Base-by-base conservation (phyloP, 2,888 invertebrate species). In the Harpalus rubripes region DNA sequence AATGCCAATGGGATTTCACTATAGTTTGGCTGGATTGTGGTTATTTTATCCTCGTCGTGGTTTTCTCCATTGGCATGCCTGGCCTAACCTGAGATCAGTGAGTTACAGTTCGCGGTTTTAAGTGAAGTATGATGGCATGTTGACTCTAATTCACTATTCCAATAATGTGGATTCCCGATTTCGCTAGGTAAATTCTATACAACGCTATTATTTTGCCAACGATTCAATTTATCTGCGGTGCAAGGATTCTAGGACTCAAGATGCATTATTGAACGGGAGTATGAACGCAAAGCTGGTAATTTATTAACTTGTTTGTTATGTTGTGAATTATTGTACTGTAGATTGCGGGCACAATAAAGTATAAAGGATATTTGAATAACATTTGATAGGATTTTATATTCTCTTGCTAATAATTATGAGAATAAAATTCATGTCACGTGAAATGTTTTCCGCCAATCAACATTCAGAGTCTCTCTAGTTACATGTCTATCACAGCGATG, bases 1-100 rank as follows among this genome's bases (percentile, higher is more conserved):
- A 52, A 78, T 78, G 72, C 82, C 84, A 76, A 63, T 63, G 76
- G 84, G 74, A 78, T 58, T 78, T 78, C 58, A 58, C 58, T 78
- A 78, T 26, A 68, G 39, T 68, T 7, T 32, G 68, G 15, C 32
- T 22, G 52, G 76, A 76, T 56, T 58, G 78, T 32, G 78, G 78
- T 78, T 26, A 32, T 78, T 78, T 78, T 78, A 78, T 58, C 56
- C 56, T 78, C 56, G 26, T 16, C 18, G 58, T 15, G 68, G 68
- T 59, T 32, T 32, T 32, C 32, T 32, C 0, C 26, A 12, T 12
- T n/a, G 16, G 44, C 41, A 18, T 18, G 22, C 26, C 3, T 7
- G 63, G 18, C 18, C 63, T 63, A 63, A 32, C 26, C 18, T 72
- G 22, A 22, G 22, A 22, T 22, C 22, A 22, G 1, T 22, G 72